Conservation (phyloP, 2,797 vertebrate genomes). For the Sebastes baramenuke region DNA sequence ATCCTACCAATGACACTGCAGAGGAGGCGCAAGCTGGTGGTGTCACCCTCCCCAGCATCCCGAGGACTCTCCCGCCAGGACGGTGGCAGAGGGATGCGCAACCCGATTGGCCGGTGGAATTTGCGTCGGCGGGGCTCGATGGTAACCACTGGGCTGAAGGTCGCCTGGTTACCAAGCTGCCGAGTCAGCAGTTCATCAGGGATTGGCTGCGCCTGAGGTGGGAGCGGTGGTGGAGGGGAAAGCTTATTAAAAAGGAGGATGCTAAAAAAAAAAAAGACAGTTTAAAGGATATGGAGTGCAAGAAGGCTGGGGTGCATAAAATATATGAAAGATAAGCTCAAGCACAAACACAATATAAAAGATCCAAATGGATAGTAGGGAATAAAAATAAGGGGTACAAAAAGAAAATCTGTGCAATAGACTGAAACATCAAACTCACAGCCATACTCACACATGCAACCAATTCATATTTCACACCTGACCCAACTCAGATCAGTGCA, state of each 20-base stretch:
- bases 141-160: constrained; percentile 98
- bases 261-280: background rate
- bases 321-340: background rate
- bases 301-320: background rate
- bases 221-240: background rate
- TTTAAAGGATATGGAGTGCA: constrained; percentile 2
- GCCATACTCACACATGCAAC: constrained; percentile 77
- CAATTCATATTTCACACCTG: constrained; percentile 73
- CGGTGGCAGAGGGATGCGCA: constrained; percentile 93
- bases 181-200: constrained; percentile 95
- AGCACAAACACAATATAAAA: constrained; percentile 5
- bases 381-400: constrained; percentile 1
- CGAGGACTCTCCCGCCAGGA: constrained; percentile 95
- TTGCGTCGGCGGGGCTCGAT: constrained; percentile 96
- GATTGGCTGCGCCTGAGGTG: constrained; percentile 92
- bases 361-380: background rate
- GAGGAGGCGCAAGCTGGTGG: constrained; percentile 96
- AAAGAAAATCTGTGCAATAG: constrained; percentile 32
- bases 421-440: constrained; percentile 51
- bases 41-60: constrained; percentile 94
- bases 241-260: background rate
- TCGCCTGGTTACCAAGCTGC: constrained; percentile 97
- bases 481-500: constrained; percentile 76
- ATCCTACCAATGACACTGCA: constrained; percentile 95
- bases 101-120: constrained; percentile 95